These are phyloP conservation scores for Pseudomyrmex pallidus DNA, from an alignment of 1,140 invertebrate genomes.

Conservation along the genomic window DNA sequence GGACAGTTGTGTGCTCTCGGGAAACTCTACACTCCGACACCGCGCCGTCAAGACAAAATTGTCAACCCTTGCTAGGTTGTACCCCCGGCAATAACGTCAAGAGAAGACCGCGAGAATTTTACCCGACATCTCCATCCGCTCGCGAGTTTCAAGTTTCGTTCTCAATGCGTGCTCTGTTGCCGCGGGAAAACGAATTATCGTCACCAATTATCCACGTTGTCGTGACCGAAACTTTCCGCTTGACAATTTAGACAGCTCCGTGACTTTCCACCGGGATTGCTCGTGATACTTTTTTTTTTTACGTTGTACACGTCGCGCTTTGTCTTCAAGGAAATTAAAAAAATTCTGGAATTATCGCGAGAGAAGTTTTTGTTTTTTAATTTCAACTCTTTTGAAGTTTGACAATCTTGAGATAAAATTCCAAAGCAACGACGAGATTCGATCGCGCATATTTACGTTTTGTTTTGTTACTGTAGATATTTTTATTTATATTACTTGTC, in stretches of 20 bases:
- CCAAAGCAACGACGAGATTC: no score
- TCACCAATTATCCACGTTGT: constrained; percentile 21
- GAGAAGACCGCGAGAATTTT: constrained; percentile 16
- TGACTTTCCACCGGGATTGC: not conserved
- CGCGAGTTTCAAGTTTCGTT: constrained; percentile 2
- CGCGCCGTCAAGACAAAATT: constrained; percentile 23
- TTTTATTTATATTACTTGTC: not conserved
- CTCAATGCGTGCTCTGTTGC: constrained; percentile 22
- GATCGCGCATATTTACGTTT: no score
- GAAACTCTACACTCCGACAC: not conserved
- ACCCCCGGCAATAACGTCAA: constrained; percentile 1
- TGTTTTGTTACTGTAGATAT: no score
- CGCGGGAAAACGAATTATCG: constrained; percentile 29
- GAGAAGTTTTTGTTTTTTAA: not conserved
- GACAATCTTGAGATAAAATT: not conserved
- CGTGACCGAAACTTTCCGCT: constrained; percentile 17
- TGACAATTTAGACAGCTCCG: constrained; percentile 12
- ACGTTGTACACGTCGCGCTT: not conserved
- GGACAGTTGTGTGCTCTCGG: constrained; percentile 7
- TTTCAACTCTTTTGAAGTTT: constrained; percentile 2
- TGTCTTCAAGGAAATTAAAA: not conserved
- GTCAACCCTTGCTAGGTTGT: constrained; percentile 11
- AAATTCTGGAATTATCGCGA: not conserved
- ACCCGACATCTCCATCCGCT: not conserved
- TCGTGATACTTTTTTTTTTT: not conserved